These are phyloP conservation scores for Peromyscus eremicus DNA, from an alignment of 2,797 vertebrate genomes.

Conservation along the genomic window DNA sequence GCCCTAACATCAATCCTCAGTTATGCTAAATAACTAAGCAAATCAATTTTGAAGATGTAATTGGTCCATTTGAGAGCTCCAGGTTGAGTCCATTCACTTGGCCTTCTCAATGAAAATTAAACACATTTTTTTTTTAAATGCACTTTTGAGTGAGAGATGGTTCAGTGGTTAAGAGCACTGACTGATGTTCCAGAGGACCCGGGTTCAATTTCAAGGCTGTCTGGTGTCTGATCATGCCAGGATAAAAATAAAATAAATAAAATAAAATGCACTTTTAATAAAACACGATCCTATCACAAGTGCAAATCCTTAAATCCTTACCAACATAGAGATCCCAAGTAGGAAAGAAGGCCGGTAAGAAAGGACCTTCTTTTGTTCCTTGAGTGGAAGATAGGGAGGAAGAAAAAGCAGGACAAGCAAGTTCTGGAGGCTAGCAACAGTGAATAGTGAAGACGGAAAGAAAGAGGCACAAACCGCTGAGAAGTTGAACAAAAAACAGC, in stretches of 20 bases:
- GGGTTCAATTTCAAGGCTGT: no score
- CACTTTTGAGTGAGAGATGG: neutral
- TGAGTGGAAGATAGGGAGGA: neutral
- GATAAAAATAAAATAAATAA: no score
- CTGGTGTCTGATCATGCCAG: no score
- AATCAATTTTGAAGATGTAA: neutral
- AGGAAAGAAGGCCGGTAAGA: neutral
- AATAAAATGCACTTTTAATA: neutral
- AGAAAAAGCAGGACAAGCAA: neutral
- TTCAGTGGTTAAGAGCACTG: no score
- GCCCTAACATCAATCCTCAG: neutral
- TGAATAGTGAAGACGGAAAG: neutral
- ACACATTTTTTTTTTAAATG: neutral
- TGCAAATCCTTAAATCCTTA: neutral
- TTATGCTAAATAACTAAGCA: neutral
- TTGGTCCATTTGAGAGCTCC: neutral
- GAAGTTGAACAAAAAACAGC: neutral
- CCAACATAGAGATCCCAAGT: neutral
- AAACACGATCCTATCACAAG: neutral
- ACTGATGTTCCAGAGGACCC: no score
- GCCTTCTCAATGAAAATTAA: constrained; percentile 44
- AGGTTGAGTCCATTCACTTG: neutral
- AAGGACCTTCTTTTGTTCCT: neutral
- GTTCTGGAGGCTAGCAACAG: neutral
- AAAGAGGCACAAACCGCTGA: neutral